Evolutionary conservation across 2,113 vertebrate genomes (phyloP), one percentile per base, ranked within the genome.

Genomic region (Mesoclemmys tuberculata): DNA sequence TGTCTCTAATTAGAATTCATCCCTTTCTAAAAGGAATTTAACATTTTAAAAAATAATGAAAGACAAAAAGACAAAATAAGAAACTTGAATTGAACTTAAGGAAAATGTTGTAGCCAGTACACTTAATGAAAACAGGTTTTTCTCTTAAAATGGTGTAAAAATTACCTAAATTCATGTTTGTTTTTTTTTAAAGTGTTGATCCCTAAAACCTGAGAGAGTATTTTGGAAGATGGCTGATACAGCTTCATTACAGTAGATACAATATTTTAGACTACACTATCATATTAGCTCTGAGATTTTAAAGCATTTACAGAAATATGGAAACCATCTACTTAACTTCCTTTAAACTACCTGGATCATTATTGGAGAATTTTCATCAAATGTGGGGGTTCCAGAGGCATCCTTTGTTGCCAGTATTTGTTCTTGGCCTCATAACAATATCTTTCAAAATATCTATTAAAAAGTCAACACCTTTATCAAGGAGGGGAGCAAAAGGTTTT

Each of bases 251-350:
- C 58, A 96, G 41, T 61, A 96, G 44, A 77, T 93, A 61, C 80
- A 87, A 29, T 91, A 94, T 52, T 93, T 92, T 56, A 97, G 88
- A 82, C 77, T 82, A 68, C 92, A 35, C 41, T 54, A 85, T 88
- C 86, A 75, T 61, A 82, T 90, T 88, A 93, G 82, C 74, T 91
- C 82, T 90, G 84, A 95, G 87, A 94, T 93, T 94, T 85, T 75
- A 81, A 48, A 71, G 88, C 94, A 96, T 38, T 61, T 89, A 77
- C 29, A 85, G 89, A 86, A 92, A 91, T 56, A 84, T 2, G 2
- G 68, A 93, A 82, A 38, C 90, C 88, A 93, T 97, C 93, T 96
- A 91, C 89, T 94, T 86, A 81, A 84, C 88, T 82, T 85, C 82
- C 68, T 94, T 29, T 71, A 88, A 95, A 94, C 2, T 38, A 75